A percentile compares a stretch with the other conserved stretches of the same genome.
These are phyloP conservation scores for Nematopogon swammerdamellus DNA, from an alignment of 2,888 invertebrate genomes.

Conservation along the genomic window DNA sequence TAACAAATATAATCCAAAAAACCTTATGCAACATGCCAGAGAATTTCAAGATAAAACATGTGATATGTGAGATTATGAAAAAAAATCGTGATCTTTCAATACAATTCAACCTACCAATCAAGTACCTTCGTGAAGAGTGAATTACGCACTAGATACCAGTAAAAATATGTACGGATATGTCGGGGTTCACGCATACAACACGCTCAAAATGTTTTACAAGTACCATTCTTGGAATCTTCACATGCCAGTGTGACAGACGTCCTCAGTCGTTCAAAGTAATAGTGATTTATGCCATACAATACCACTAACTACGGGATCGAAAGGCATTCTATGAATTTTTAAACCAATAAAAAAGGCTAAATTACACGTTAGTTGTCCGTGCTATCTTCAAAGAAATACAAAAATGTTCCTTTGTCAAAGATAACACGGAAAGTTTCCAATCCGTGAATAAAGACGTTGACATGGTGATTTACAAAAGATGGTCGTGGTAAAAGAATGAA, in stretches of 20 bases:
- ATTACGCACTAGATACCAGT: background rate
- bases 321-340: background rate
- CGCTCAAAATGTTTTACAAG: background rate
- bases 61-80: background rate
- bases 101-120: background rate
- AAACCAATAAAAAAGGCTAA: no score
- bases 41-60: background rate
- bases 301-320: background rate
- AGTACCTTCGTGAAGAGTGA: background rate
- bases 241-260: background rate
- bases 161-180: background rate
- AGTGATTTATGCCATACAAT: background rate
- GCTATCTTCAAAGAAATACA: no score
- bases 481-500: constrained; percentile 11
- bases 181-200: background rate
- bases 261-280: background rate
- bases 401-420: no score
- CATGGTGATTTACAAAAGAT: no score
- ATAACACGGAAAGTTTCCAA: no score
- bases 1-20: background rate
- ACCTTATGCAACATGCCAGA: background rate
- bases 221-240: background rate
- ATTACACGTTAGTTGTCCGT: no score
- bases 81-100: background rate
- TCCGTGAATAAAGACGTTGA: no score